These are phyloP conservation scores for zebrafish (Danio rerio) DNA, from an alignment of 2,113 vertebrate species.

Conservation along the genomic window DNA sequence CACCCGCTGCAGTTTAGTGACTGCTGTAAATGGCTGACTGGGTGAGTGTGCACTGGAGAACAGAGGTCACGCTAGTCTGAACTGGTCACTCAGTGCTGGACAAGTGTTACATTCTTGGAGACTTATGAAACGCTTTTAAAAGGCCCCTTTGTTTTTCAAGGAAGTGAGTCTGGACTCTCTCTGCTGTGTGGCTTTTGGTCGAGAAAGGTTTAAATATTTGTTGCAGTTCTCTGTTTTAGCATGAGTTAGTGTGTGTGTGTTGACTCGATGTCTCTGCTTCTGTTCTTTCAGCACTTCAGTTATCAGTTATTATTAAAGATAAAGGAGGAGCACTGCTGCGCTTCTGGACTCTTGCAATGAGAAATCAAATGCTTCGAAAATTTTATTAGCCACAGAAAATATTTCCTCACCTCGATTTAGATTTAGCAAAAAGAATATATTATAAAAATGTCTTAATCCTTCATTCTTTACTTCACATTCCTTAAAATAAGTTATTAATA, in stretches of 20 bases:
- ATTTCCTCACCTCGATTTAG: background rate
- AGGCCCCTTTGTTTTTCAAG: conserved; percentile 1
- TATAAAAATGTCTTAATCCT: background rate
- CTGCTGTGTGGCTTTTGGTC: conserved; percentile 10
- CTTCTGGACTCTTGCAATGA: background rate
- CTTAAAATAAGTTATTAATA: background rate
- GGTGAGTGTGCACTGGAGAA: background rate
- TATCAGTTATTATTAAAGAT: background rate
- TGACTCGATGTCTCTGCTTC: background rate
- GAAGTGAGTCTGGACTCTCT: background rate
- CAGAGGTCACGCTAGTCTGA: background rate
- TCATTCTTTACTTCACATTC: conserved; percentile 17
- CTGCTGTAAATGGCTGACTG: conserved; percentile 10
- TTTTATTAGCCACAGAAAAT: background rate
- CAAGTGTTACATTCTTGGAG: conserved; percentile 24
- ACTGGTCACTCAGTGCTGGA: conserved; percentile 2
- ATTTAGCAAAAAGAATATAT: background rate
- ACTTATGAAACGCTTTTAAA: background rate
- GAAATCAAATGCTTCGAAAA: background rate
- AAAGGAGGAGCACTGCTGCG: background rate
- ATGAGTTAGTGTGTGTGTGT: background rate
- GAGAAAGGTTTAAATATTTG: background rate
- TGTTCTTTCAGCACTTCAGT: background rate
- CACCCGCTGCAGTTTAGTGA: background rate
- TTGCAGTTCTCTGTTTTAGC: background rate